Base-by-base conservation (phyloP, 2,888 invertebrate species). In the Mythimna pallens region DNA sequence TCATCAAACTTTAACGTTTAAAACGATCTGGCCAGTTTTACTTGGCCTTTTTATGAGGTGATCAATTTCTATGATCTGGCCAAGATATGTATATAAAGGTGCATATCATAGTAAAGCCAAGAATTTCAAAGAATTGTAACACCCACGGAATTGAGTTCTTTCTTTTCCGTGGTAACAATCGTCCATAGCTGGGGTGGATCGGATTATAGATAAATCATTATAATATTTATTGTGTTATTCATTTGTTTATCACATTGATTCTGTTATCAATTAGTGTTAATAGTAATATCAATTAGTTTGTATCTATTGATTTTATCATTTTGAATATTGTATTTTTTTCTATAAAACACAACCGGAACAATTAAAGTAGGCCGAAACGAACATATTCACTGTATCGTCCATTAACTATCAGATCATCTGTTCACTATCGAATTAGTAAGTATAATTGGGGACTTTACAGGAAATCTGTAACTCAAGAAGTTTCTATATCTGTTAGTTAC, bases 261-360 rank as follows among this genome's bases (percentile, higher is more conserved):
- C 43, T 43, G 54, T 34, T 70, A 55, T 55, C 66, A 55, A 70
- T 55, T 43, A 65, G 20, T 55, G 34, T 64, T 10, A 52, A 20
- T 50, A 70, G 36, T 34, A n/a, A 14, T 43, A 54, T 71, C 54
- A 71, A 72, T 61, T 72, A 52, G 34, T 59, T 30, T 57, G 30
- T 61, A 34, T 70, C 52, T 34, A 34, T 43, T 7, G 62, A 71
- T 72, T n/a, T 72, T 62, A 72, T 72, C 34, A 8, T 20, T 40
- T 43, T 25, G 12, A n/a, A 50, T 63, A 62, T 34, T 22, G 4
- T 12, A 70, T 17, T 52, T 22, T 61, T 5, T 6, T 43, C 8
- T 54, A 2, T 34, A 17, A 7, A 52, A 14, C 12, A 36, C 0
- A 59, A 34, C 20, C 40, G 59, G 52, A 72, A 54, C 20, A 0